A percentile compares a stretch with the other conserved stretches of the same genome.
phyloP scores from a whole-genome alignment of 2,888 invertebrate genomes.

The Blastobasis adustella region DNA sequence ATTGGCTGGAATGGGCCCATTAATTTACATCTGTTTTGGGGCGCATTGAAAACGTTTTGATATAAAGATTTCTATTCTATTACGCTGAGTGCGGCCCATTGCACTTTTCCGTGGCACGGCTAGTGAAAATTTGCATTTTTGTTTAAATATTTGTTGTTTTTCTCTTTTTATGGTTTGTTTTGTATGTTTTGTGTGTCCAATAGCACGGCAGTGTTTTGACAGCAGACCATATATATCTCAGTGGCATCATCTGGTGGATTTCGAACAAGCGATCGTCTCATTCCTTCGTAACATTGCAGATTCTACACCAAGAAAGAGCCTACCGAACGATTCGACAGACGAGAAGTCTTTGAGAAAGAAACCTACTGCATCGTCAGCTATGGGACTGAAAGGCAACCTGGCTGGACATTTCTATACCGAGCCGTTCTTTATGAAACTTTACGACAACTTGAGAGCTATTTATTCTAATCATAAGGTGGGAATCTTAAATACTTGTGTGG shows the following conservation, averaged over 20 bases:
- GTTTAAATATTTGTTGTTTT: no score
- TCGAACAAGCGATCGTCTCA: not conserved
- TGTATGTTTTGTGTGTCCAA: no score
- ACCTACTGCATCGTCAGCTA: constrained; percentile 34
- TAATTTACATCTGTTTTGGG: no score
- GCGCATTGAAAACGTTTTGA: no score
- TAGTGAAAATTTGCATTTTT: no score
- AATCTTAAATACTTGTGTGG: not conserved
- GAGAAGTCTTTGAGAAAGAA: constrained; percentile 51
- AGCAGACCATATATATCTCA: no score
- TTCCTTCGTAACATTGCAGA: constrained; percentile 26
- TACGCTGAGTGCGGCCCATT: no score
- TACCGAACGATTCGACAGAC: constrained; percentile 36
- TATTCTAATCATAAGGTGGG: constrained; percentile 90
- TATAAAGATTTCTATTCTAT: no score
- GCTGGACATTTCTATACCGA: constrained; percentile 79
- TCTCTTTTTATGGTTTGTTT: no score
- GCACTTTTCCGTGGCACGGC: no score
- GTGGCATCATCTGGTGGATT: not conserved
- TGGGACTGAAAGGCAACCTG: constrained; percentile 54
- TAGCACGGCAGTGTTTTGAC: no score
- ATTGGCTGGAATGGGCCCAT: no score
- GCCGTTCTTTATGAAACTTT: constrained; percentile 89
- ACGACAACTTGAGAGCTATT: constrained; percentile 86
- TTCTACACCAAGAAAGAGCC: constrained; percentile 35